Evolutionary conservation across 2,888 invertebrate genomes (phyloP).

Genomic region (Polydrusus pterygomalis): DNA sequence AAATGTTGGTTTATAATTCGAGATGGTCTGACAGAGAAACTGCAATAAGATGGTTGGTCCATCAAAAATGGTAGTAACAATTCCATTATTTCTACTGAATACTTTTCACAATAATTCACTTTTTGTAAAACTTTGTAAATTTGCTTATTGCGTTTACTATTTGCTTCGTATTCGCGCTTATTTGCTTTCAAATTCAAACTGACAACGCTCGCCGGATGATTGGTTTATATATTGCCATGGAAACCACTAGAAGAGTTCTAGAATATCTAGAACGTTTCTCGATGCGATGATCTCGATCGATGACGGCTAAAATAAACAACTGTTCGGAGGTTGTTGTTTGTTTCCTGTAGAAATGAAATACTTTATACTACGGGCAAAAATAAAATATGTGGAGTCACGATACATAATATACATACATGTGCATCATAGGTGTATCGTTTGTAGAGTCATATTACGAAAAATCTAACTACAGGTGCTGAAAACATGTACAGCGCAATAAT

Average conservation of each 20-base stretch:
- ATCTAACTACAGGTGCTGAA: no score
- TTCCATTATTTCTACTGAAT: constrained; percentile 47
- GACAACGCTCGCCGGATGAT: neutral
- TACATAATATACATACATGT: no score
- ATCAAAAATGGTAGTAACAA: constrained; percentile 43
- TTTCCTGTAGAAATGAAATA: neutral
- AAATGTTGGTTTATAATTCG: constrained; percentile 43
- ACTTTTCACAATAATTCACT: neutral
- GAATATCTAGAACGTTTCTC: constrained; percentile 4
- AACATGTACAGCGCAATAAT: no score
- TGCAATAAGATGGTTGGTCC: constrained; percentile 25
- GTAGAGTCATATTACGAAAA: no score
- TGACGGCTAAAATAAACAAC: neutral
- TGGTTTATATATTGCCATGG: constrained; percentile 1
- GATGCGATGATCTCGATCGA: neutral
- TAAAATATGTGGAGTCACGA: no score
- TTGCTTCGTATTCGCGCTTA: neutral
- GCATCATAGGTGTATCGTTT: no score
- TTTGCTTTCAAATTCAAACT: constrained; percentile 16
- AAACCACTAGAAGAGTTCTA: neutral
- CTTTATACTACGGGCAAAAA: no score
- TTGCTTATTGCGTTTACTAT: neutral
- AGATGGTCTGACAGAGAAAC: constrained; percentile 13
- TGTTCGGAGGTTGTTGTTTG: neutral
- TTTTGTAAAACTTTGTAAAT: neutral